Evolutionary conservation across 2,888 invertebrate genomes (phyloP).

Genomic region (Ennomos fuscantarius): DNA sequence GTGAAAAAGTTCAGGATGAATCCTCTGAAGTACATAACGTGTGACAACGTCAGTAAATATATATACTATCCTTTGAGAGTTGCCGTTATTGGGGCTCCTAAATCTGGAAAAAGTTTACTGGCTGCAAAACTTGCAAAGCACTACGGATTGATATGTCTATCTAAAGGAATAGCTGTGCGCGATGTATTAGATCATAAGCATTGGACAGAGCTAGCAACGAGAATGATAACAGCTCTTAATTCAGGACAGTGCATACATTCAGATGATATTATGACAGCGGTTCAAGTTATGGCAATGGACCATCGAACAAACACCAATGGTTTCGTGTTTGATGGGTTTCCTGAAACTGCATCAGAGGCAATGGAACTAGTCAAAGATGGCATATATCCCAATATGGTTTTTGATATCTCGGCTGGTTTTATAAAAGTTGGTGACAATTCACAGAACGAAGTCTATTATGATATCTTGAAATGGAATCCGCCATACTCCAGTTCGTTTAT

Average conservation of each 20-base stretch:
- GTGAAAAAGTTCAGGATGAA: conserved; percentile 79
- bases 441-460: conserved; percentile 62
- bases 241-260: conserved; percentile 71
- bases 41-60: conserved; percentile 67
- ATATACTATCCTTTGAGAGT: conserved; percentile 82
- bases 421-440: conserved; percentile 68
- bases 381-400: conserved; percentile 84
- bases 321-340: conserved; percentile 87
- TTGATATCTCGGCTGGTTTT: conserved; percentile 76
- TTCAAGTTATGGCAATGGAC: conserved; percentile 81
- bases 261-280: conserved; percentile 77
- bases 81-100: conserved; percentile 86
- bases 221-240: conserved; percentile 65
- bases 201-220: conserved; percentile 79
- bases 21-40: conserved; percentile 83
- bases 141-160: conserved; percentile 83
- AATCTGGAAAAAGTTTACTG: conserved; percentile 86
- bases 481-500: conserved; percentile 71
- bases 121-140: conserved; percentile 80
- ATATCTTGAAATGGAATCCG: conserved; percentile 61
- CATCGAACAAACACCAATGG: conserved; percentile 81
- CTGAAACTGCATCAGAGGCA: conserved; percentile 78
- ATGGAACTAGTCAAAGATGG: conserved; percentile 76
- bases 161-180: conserved; percentile 81
- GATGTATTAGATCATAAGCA: conserved; percentile 75